Percentiles rank a stretch among this genome's conserved stretches.
Conservation (phyloP, 2,113 vertebrate genomes). For the Barbus barbus region DNA sequence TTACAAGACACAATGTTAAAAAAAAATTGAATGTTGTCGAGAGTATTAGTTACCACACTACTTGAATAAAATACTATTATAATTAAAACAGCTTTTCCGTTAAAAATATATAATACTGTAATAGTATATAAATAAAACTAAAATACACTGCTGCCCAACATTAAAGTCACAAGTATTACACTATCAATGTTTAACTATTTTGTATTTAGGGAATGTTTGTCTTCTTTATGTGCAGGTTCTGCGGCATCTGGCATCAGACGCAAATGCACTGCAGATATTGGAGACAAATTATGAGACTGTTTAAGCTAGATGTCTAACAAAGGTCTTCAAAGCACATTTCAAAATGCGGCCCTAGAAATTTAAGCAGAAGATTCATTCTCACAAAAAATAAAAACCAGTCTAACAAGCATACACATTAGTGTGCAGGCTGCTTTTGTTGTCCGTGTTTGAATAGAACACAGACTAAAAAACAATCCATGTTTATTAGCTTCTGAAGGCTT, state of each 20-base stretch:
- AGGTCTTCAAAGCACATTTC: background rate
- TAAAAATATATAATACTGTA: background rate
- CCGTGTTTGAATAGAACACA: background rate
- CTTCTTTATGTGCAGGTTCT: slow-evolving; percentile 19
- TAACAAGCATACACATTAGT: background rate
- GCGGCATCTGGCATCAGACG: background rate
- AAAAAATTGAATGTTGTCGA: background rate
- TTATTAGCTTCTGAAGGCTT: background rate
- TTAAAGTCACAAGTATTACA: too few species aligned
- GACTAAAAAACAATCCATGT: background rate
- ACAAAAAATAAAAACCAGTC: background rate
- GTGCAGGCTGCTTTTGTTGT: background rate
- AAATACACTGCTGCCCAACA: background rate
- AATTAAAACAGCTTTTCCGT: background rate
- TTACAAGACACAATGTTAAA: too few species aligned
- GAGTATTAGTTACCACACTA: background rate
- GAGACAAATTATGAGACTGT: background rate
- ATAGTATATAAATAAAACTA: background rate
- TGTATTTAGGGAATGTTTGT: background rate
- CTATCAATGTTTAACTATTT: background rate
- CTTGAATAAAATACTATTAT: background rate
- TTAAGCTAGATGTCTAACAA: slow-evolving; percentile 6
- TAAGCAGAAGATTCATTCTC: background rate
- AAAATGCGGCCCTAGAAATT: background rate
- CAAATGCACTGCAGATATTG: background rate